Conservation (phyloP, 2,888 invertebrate genomes). For the Cephus nigrinus region DNA sequence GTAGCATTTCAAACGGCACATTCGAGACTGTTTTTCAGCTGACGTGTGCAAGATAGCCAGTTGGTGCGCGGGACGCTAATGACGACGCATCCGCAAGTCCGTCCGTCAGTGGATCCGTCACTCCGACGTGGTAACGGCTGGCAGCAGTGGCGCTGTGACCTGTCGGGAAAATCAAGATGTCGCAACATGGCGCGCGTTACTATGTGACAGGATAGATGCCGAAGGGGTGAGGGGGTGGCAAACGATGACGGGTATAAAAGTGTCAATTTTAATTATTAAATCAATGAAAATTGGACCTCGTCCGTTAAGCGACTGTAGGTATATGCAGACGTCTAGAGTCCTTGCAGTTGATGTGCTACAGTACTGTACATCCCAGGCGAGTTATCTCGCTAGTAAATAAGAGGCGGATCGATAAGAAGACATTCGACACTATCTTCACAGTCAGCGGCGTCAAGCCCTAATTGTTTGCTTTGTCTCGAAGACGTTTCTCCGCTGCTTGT, state of each 20-base stretch:
- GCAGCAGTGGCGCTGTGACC: constrained; percentile 11
- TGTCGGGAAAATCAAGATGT: constrained; percentile 21
- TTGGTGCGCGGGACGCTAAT: constrained; percentile 17
- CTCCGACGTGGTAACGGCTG: constrained; percentile 3
- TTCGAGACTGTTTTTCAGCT: neutral
- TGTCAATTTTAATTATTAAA: neutral
- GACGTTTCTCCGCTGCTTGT: constrained; percentile 31
- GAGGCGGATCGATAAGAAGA: constrained; percentile 14
- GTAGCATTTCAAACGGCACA: neutral
- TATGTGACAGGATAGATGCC: neutral
- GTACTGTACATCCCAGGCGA: neutral
- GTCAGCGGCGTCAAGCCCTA: constrained; percentile 41
- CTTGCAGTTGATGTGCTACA: neutral
- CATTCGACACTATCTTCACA: constrained; percentile 21
- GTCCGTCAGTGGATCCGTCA: constrained; percentile 3
- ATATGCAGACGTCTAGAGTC: neutral
- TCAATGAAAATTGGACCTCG: neutral
- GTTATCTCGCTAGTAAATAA: constrained; percentile 9
- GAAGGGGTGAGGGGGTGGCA: neutral
- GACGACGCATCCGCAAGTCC: constrained; percentile 15
- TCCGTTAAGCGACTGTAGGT: no score
- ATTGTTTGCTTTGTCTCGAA: constrained; percentile 46
- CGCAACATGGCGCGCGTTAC: constrained; percentile 7
- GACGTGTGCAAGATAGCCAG: neutral
- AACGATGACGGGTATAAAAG: neutral